Evolutionary conservation across 2,888 invertebrate genomes (phyloP).

Genomic region (Mesopsocus fuscifrons): DNA sequence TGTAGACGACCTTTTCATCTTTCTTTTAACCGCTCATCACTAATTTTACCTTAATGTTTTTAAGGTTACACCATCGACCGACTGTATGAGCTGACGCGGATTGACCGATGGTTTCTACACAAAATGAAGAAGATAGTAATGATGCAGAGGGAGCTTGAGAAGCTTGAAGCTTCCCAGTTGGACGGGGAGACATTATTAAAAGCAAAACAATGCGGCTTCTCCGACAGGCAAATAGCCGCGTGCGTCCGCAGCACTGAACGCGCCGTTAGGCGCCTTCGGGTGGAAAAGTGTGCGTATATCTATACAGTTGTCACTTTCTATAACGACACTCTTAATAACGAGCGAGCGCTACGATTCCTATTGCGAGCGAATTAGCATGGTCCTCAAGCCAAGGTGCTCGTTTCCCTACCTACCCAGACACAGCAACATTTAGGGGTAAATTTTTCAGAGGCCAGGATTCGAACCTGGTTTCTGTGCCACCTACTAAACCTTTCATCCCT

Average conservation of each 20-base stretch:
- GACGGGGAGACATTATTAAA: conserved; percentile 41
- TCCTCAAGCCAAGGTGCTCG: too few relatives aligned
- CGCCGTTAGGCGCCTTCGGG: conserved; percentile 54
- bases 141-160: conserved; percentile 45
- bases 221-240: conserved; percentile 87
- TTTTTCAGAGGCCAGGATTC: too few relatives aligned
- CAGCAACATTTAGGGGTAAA: too few relatives aligned
- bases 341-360: too few relatives aligned
- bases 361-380: too few relatives aligned
- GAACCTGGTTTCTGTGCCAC: too few relatives aligned
- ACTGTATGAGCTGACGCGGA: conserved; percentile 84
- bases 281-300: conserved; percentile 34
- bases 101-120: conserved; percentile 91
- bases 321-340: background rate
- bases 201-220: conserved; percentile 90
- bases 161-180: conserved; percentile 38
- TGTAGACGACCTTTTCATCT: too few relatives aligned
- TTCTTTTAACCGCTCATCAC: too few relatives aligned
- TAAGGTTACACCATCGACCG: conserved; percentile 64
- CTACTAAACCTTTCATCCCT: too few relatives aligned
- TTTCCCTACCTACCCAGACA: too few relatives aligned
- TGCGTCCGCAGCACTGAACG: conserved; percentile 76
- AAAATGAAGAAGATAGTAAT: conserved; percentile 86
- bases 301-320: too few relatives aligned
- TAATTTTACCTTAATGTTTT: too few relatives aligned